Evolutionary conservation across 2,113 vertebrate genomes (phyloP).

Genomic region (Sinocyclocheilus anshuiensis): DNA sequence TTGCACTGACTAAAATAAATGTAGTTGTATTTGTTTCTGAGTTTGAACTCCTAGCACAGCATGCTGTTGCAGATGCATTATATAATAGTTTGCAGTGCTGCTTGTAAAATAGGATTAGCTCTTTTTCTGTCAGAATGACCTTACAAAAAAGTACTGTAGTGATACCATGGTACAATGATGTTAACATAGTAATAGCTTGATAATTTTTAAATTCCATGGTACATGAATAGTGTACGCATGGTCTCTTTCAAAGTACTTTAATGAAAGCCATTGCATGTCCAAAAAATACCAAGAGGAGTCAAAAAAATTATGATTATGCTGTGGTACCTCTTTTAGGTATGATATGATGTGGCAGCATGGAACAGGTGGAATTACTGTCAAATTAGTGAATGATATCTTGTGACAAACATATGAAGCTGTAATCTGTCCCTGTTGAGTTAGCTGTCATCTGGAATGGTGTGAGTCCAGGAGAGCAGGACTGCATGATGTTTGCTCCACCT

Average conservation of each 20-base stretch:
- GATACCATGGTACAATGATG: background rate
- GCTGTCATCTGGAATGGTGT: constrained; percentile 55
- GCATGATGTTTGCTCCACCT: constrained; percentile 59
- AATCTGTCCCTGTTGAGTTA: constrained; percentile 41
- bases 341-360: background rate
- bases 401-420: constrained; percentile 24
- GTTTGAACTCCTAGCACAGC: constrained; percentile 46
- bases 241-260: background rate
- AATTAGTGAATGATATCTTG: background rate
- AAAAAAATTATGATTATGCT: too few relatives aligned
- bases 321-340: background rate
- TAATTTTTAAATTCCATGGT: too few relatives aligned
- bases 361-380: constrained; percentile 27
- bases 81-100: constrained; percentile 9
- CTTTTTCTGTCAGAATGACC: background rate
- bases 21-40: constrained; percentile 37
- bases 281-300: background rate
- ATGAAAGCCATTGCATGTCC: background rate
- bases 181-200: too few relatives aligned
- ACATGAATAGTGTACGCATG: background rate
- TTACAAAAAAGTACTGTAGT: background rate
- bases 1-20: constrained; percentile 52
- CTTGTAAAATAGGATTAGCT: constrained; percentile 19
- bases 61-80: constrained; percentile 14
- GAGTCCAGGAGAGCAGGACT: constrained; percentile 46